Conservation (phyloP, 1,140 invertebrate genomes). For the Drosophila sturtevanti region DNA sequence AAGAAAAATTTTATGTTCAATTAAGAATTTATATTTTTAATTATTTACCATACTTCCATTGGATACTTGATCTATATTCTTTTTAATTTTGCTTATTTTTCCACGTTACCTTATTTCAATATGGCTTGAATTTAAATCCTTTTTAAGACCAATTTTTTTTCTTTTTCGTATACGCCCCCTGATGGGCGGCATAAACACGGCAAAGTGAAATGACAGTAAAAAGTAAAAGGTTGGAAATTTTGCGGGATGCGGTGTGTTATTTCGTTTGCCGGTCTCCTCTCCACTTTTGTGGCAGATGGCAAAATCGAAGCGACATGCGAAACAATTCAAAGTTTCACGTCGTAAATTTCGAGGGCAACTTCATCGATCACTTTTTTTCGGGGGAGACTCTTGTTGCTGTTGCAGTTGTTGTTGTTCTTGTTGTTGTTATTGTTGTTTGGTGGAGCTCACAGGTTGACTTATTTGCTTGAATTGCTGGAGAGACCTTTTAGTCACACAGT, state of each 20-base stretch:
- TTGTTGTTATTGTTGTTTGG: constrained; percentile 32
- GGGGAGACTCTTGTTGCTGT: constrained; percentile 38
- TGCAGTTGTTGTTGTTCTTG: constrained; percentile 27
- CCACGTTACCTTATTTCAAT: neutral
- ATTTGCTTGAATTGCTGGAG: constrained; percentile 61
- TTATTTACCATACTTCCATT: too few species aligned
- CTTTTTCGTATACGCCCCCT: neutral
- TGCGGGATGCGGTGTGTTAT: neutral
- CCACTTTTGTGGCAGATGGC: constrained; percentile 51
- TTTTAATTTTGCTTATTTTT: too few species aligned
- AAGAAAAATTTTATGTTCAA: too few species aligned
- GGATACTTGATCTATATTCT: too few species aligned
- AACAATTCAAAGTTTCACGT: constrained; percentile 82
- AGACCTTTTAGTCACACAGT: constrained; percentile 13
- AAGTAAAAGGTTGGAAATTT: neutral
- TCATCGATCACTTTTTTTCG: constrained; percentile 79
- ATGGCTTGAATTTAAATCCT: neutral
- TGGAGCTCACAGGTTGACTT: constrained; percentile 67
- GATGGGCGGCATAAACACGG: neutral
- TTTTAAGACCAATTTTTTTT: neutral
- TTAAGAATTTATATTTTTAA: too few species aligned
- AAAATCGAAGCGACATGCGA: constrained; percentile 80
- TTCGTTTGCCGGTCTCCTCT: neutral
- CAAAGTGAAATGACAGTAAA: neutral
- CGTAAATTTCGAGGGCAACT: constrained; percentile 79